Percentiles rank a stretch among this genome's conserved stretches.
Evolutionary conservation across 1,140 invertebrate species (phyloP).

Genomic region (Acyrthosiphon pisum): DNA sequence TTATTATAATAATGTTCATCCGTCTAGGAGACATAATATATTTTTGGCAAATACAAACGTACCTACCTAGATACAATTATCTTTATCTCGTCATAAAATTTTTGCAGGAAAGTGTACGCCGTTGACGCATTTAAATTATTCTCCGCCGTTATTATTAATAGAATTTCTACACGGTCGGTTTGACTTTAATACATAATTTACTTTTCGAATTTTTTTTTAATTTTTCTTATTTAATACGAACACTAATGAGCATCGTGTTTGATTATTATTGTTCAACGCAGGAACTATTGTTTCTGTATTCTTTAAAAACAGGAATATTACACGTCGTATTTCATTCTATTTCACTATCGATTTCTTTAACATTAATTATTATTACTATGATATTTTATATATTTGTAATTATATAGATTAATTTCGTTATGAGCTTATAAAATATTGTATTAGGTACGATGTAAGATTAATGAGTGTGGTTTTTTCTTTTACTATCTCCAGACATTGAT

Average conservation of each 20-base stretch:
- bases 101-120: not conserved
- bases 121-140: not conserved
- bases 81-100: not conserved
- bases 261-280: not conserved
- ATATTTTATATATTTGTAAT: not conserved
- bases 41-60: conserved; percentile 10
- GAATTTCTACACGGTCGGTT: not conserved
- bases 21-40: not conserved
- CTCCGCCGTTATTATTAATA: conserved; percentile 1
- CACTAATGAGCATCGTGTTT: not conserved
- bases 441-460: not conserved
- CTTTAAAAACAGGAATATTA: not conserved
- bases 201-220: not conserved
- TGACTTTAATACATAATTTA: not conserved
- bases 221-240: not conserved
- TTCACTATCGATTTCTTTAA: not conserved
- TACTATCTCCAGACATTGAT: not conserved
- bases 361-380: too few relatives aligned
- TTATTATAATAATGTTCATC: not conserved
- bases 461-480: not conserved
- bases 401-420: not conserved
- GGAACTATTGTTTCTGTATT: not conserved
- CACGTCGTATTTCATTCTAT: not conserved
- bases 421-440: not conserved
- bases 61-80: not conserved